phyloP scores from a whole-genome alignment of 2,888 invertebrate species.

The Cryptocephalus primarius region DNA sequence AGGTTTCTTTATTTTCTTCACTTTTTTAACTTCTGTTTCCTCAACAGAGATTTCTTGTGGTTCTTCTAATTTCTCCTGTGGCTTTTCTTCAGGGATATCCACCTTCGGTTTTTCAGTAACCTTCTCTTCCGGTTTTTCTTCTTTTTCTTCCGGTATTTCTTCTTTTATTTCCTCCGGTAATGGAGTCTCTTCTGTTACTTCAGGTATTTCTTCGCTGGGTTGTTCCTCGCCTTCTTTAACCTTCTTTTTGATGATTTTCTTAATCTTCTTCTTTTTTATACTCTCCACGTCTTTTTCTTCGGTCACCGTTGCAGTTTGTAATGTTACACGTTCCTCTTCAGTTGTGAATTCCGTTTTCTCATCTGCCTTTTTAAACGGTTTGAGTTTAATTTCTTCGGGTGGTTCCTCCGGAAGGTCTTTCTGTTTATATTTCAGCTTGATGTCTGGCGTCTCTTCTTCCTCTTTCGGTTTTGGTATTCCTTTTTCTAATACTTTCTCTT shows the following conservation, averaged over 20 bases:
- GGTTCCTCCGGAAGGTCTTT: slow-evolving; percentile 26
- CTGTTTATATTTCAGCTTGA: slow-evolving; percentile 31
- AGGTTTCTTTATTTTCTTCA: slow-evolving; percentile 16
- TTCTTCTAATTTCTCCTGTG: slow-evolving; percentile 10
- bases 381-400: slow-evolving; percentile 30
- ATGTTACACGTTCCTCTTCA: slow-evolving; percentile 10
- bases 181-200: slow-evolving; percentile 18
- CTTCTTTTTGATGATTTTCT: slow-evolving; percentile 13
- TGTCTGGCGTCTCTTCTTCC: slow-evolving; percentile 33
- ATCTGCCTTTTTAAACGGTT: slow-evolving; percentile 30
- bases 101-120: slow-evolving; percentile 9
- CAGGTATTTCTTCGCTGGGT: slow-evolving; percentile 13
- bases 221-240: slow-evolving; percentile 22
- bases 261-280: slow-evolving; percentile 1
- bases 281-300: slow-evolving; percentile 18
- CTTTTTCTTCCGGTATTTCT: slow-evolving; percentile 11
- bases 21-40: slow-evolving; percentile 13
- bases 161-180: slow-evolving; percentile 25
- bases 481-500: slow-evolving; percentile 18
- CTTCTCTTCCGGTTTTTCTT: slow-evolving; percentile 11
- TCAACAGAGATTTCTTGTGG: slow-evolving; percentile 23
- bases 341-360: slow-evolving; percentile 23
- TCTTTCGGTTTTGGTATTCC: slow-evolving; percentile 24
- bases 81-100: neutral
- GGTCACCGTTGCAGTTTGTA: slow-evolving; percentile 14